Base-by-base conservation (phyloP, 1,140 invertebrate species). In the Asbolus verrucosus region DNA sequence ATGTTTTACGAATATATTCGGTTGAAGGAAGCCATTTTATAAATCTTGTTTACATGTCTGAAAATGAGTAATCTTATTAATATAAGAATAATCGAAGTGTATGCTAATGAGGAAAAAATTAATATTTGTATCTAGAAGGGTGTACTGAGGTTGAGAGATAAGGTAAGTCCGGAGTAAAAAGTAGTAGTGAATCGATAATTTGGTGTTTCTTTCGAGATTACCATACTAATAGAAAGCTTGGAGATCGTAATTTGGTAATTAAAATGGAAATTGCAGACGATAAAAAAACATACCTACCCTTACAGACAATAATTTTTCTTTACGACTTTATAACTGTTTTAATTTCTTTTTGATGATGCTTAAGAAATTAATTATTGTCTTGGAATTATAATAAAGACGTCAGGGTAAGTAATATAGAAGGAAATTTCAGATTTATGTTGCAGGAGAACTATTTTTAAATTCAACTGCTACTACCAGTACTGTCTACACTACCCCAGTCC, bases 311-410 rank as follows among this genome's bases (percentile, higher is more conserved):
- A 74, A 67, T 67, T 74, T 74, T 72, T 65, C 69, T 72, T 74
- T 74, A 74, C 63, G 69, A 72, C 70, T 74, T 74, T 74, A 61
- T 74, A 74, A 72, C 73, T 70, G 70, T 72, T 74, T 74, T 74
- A 74, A 74, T 74, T 72, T 69, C 70, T 74, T 74, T 72, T 70
- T 72, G 73, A 74, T 74, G 72, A 66, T 69, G 70, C 70, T 74
- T 72, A 74, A 72, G 67, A 74, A 70, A 71, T 71, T 72, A 70
- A 62, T 72, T 74, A 66, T 67, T 72, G 61, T 71, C 70, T 66
- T 72, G 73, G 66, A 74, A 74, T 74, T 72, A 72, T 71, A 74
- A 72, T 72, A 62, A 61, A 72, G 46, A 36, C 59, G 62, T 43
- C 59, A 50, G 62, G 61, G 62, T 65, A 65, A 65, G 61, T 38